These are phyloP conservation scores for Metacarcinus magister DNA, from an alignment of 2,888 invertebrate genomes.

Conservation along the genomic window DNA sequence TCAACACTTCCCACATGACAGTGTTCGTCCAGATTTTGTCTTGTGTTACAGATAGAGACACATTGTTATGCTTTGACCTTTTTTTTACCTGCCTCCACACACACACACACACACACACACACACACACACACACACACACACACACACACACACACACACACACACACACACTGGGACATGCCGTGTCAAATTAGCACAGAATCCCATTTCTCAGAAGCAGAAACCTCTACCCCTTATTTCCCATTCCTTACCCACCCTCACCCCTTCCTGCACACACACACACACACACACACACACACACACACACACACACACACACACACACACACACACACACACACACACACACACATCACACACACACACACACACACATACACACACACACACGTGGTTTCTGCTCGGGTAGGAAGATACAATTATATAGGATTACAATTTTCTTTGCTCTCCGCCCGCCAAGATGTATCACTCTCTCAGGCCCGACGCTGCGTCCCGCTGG, in stretches of 20 bases:
- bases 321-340: background rate
- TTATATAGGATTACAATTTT: background rate
- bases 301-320: background rate
- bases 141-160: background rate
- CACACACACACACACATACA: background rate
- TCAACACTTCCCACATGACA: too few relatives aligned
- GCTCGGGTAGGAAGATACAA: background rate
- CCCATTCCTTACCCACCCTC: background rate
- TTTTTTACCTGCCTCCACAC: background rate
- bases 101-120: constrained; percentile 39
- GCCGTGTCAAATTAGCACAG: background rate
- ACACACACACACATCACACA: background rate
- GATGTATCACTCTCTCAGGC: background rate
- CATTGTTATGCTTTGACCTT: too few relatives aligned
- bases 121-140: background rate
- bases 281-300: background rate
- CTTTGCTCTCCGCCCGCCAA: background rate
- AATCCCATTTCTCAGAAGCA: background rate
- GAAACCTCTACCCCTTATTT: background rate
- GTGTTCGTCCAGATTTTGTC: too few relatives aligned
- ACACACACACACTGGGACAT: background rate
- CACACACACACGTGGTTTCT: background rate
- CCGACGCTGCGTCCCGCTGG: background rate
- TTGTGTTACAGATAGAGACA: too few relatives aligned
- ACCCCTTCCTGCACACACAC: background rate